Percentiles rank a stretch among this genome's conserved stretches.
Conservation (phyloP, 2,888 invertebrate genomes). For the Agrenia bidenticulata region DNA sequence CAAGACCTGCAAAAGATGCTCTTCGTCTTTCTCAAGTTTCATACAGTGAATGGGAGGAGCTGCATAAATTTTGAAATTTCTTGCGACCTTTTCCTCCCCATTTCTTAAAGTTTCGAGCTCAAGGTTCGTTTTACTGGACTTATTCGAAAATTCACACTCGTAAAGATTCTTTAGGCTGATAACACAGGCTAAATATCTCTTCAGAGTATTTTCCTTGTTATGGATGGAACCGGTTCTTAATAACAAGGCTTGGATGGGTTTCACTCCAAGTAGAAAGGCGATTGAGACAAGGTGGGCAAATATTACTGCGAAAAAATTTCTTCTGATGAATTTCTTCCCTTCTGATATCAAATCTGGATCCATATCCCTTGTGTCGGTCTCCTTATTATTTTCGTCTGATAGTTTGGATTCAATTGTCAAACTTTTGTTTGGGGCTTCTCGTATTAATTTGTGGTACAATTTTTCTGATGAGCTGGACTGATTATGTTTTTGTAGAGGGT, state of each 20-base stretch:
- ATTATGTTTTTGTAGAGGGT: background rate
- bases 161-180: conserved; percentile 41
- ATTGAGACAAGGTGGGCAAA: conserved; percentile 50
- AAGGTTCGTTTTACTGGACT: background rate
- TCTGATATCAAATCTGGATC: conserved; percentile 40
- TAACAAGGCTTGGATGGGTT: conserved; percentile 47
- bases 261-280: conserved; percentile 44
- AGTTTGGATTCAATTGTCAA: background rate
- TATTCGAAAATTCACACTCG: conserved; percentile 21
- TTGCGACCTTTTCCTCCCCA: conserved; percentile 41
- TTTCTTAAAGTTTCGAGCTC: conserved; percentile 4
- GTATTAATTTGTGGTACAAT: background rate
- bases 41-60: conserved; percentile 49
- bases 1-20: conserved; percentile 30
- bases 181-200: conserved; percentile 37
- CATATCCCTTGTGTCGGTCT: too few relatives aligned
- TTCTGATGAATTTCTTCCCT: conserved; percentile 44
- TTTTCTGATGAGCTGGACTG: background rate
- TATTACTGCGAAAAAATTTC: conserved; percentile 48
- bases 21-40: conserved; percentile 37
- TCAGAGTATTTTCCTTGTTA: conserved; percentile 39
- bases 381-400: too few relatives aligned
- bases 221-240: conserved; percentile 45
- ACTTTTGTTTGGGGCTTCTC: conserved; percentile 4
- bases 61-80: conserved; percentile 46